These are phyloP conservation scores for Latrodectus geometricus DNA, from an alignment of 1,140 invertebrate species.

Conservation along the genomic window DNA sequence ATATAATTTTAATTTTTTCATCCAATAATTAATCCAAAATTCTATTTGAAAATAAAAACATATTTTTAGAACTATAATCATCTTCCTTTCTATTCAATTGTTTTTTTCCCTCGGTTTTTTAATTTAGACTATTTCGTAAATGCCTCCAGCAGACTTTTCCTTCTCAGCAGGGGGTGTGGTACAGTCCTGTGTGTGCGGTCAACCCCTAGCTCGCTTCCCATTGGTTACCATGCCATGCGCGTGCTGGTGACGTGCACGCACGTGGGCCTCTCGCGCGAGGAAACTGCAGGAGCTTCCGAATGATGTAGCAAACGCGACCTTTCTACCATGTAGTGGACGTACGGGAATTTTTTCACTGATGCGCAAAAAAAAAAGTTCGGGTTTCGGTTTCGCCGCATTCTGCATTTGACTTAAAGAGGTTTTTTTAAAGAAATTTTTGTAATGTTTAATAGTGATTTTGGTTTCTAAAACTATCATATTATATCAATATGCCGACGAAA, in stretches of 20 bases:
- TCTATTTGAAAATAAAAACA: no score
- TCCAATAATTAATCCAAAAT: no score
- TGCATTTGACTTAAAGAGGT: neutral
- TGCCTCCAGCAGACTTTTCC: neutral
- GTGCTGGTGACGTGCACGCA: constrained; percentile 36
- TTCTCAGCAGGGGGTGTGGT: neutral
- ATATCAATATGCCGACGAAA: neutral
- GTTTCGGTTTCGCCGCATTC: neutral
- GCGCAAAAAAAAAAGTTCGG: no score
- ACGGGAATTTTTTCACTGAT: neutral
- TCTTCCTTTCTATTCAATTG: no score
- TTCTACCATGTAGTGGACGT: neutral
- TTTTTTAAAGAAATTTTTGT: neutral
- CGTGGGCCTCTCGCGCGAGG: constrained; percentile 23
- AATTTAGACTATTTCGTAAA: no score
- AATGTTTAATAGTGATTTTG: neutral
- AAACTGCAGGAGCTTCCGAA: no score
- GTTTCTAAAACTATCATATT: neutral
- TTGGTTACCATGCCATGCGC: constrained; percentile 17
- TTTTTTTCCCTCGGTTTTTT: no score
- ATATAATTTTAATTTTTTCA: no score
- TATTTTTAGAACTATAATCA: no score
- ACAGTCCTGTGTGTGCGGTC: neutral
- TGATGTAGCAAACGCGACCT: neutral
- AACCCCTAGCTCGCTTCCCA: neutral